Evolutionary conservation across 2,797 vertebrate genomes (phyloP).

Genomic region (Rhabdomys pumilio): DNA sequence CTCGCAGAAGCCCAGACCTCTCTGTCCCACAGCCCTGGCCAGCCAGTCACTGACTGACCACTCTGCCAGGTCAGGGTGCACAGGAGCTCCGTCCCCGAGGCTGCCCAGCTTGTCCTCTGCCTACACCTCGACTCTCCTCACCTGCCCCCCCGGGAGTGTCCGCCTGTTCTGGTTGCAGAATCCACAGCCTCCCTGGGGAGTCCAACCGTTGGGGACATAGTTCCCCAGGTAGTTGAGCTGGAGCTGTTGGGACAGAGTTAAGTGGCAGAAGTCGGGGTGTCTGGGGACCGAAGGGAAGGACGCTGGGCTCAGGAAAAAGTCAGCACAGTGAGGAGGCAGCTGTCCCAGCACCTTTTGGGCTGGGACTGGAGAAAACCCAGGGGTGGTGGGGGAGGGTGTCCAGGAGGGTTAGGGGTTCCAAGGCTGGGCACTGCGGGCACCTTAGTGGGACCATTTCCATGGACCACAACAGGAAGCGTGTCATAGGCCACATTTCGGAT

Average conservation of each 20-base stretch:
- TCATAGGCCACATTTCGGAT: slow-evolving; percentile 95
- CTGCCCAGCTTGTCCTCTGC: not conserved
- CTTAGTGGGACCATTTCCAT: slow-evolving; percentile 96
- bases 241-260: slow-evolving; percentile 87
- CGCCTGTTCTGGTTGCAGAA: slow-evolving; percentile 90
- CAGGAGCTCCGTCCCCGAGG: not conserved
- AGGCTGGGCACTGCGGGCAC: slow-evolving; percentile 82
- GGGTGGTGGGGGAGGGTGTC: not conserved
- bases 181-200: slow-evolving; percentile 92
- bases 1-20: not conserved
- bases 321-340: not conserved
- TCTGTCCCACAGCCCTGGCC: not conserved
- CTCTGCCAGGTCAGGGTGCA: not conserved
- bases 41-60: not conserved
- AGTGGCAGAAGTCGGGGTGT: not conserved
- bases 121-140: slow-evolving; percentile 73
- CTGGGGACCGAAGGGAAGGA: not conserved
- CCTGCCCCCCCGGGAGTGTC: slow-evolving; percentile 87
- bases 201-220: slow-evolving; percentile 95
- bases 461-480: slow-evolving; percentile 94
- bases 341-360: not conserved
- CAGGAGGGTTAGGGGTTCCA: not conserved
- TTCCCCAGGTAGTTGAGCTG: slow-evolving; percentile 95
- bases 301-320: not conserved
- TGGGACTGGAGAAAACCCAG: not conserved